phyloP scores from a whole-genome alignment of 2,113 vertebrate species.

The Hydrochoerus hydrochaeris region DNA sequence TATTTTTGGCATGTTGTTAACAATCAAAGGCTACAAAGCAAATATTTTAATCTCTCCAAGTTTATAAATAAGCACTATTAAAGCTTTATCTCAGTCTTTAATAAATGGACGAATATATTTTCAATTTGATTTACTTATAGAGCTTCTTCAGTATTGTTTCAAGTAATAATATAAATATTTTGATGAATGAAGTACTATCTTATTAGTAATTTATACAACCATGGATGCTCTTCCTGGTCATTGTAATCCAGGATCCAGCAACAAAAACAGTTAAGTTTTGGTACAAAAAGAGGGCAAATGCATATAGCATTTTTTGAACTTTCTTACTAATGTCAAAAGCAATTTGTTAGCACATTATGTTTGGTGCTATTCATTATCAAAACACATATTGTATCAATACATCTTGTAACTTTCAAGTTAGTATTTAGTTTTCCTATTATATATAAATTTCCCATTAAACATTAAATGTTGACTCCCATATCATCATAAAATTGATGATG shows the following conservation, averaged over 20 bases:
- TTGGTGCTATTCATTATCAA: neutral
- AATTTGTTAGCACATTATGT: neutral
- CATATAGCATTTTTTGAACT: neutral
- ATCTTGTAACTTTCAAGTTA: neutral
- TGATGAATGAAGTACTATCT: conserved; percentile 68
- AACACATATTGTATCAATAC: neutral
- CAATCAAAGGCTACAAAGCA: conserved; percentile 54
- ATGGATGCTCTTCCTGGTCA: neutral
- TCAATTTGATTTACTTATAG: conserved; percentile 60
- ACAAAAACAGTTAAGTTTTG: neutral
- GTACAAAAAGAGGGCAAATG: neutral
- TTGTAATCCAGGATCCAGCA: neutral
- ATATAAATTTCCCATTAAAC: neutral
- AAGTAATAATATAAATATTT: conserved; percentile 67
- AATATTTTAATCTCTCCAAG: conserved; percentile 47
- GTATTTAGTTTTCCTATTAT: neutral
- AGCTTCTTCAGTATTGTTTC: conserved; percentile 66
- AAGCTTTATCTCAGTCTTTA: conserved; percentile 49
- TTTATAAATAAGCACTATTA: conserved; percentile 32
- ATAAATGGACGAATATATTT: conserved; percentile 20
- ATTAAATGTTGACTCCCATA: neutral
- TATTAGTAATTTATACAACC: conserved; percentile 24
- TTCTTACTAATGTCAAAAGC: neutral
- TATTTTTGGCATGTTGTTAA: conserved; percentile 64
- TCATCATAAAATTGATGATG: neutral